Percentiles rank a stretch among this genome's conserved stretches.
These are phyloP conservation scores for Lumbricus terrestris DNA, from an alignment of 2,888 invertebrate species.

Conservation along the genomic window DNA sequence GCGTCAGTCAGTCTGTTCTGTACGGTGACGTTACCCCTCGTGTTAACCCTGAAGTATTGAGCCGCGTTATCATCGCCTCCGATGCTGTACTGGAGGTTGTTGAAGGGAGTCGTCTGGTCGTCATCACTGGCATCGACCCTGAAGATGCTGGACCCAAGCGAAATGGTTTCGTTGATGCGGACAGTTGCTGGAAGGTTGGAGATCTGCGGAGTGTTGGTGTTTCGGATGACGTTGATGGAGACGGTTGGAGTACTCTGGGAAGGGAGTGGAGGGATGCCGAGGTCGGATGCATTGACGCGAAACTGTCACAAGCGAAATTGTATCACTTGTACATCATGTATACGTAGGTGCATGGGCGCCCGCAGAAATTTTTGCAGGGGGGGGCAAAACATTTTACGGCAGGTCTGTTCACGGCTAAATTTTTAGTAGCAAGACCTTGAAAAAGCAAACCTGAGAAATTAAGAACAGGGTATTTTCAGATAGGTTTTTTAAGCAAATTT, in stretches of 20 bases:
- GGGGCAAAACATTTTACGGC: no score
- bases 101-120: constrained; percentile 43
- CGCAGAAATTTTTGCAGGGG: no score
- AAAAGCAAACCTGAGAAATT: no score
- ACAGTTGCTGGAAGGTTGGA: constrained; percentile 42
- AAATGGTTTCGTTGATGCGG: constrained; percentile 35
- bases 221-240: constrained; percentile 45
- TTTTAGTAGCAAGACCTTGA: no score
- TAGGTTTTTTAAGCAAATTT: no score
- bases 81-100: constrained; percentile 43
- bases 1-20: constrained; percentile 35
- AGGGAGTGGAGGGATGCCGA: constrained; percentile 42
- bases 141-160: constrained; percentile 26
- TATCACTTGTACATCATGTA: no score
- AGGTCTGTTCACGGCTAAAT: no score
- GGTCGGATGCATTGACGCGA: constrained; percentile 41
- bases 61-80: constrained; percentile 44
- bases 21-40: constrained; percentile 40
- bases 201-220: constrained; percentile 45
- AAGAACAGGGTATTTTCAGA: no score
- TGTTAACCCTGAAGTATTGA: constrained; percentile 41
- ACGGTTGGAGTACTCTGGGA: constrained; percentile 43
- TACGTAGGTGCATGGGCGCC: no score
- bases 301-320: constrained; percentile 31
- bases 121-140: constrained; percentile 33